Evolutionary conservation across 1,140 invertebrate genomes (phyloP), one percentile per base, ranked within the genome.

Genomic region (Dryas iulia): DNA sequence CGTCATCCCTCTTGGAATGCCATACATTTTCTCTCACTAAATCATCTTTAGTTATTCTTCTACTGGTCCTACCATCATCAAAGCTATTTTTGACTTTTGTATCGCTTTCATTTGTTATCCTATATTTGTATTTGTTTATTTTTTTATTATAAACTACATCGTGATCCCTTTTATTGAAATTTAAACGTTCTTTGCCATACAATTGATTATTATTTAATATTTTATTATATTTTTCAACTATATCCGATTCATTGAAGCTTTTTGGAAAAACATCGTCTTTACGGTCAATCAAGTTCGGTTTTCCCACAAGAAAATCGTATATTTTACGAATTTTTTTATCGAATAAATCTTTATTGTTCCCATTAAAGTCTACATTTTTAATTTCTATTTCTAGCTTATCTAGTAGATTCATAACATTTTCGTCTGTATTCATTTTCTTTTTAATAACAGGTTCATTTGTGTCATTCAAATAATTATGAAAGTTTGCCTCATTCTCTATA

Each of bases 341-440:
- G 31, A 74, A 73, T n/a, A 74, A 30, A 59, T 59, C 66, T 74
- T 61, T 71, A 58, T 74, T 69, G 14, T 77, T 69, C 35, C 35
- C 58, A 39, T 54, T 62, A 11, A 76, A 60, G n/a, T 66, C 33
- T 8, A 66, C 64, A 21, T 69, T 65, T 30, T 69, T 66, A 4
- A 76, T 59, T 71, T 76, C 69, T 35, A 54, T 11, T 67, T 71
- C 64, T 59, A 76, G 59, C 24, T 63, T 62, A 31, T 77, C 63
- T 56, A 74, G 39, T 25, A 77, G 33, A 8, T 2, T 14, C n/a
- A 77, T 59, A 11, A 76, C 21, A 31, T 59, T 31, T 47, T 18
- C 8, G 1, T 47, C 39, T 0, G 39, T 18, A 18, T 47, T 47
- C 2, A 14, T 47, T 3, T 47, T 18, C 7, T 47, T 8, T 11